These are phyloP conservation scores for Semicossyphus pulcher DNA, from an alignment of 2,113 vertebrate species.

Conservation along the genomic window DNA sequence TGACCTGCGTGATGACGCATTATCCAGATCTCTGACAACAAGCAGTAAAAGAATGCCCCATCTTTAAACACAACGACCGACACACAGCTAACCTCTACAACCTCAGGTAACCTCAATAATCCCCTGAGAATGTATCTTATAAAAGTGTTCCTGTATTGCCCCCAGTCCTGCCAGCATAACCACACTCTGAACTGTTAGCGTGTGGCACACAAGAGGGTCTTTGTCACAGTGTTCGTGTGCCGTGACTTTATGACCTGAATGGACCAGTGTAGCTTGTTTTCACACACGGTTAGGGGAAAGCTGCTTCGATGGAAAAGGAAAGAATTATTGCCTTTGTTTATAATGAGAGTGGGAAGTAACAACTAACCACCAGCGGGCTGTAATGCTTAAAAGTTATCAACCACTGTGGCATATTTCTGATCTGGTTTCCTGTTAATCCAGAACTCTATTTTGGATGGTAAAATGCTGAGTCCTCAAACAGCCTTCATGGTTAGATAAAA, in stretches of 20 bases:
- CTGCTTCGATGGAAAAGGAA: not conserved
- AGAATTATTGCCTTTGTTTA: constrained; percentile 13
- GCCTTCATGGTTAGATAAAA: too few relatives aligned
- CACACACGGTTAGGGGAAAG: not conserved
- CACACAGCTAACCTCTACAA: not conserved
- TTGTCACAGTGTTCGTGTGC: constrained; percentile 24
- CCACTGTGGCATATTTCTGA: not conserved
- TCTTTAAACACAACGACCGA: not conserved
- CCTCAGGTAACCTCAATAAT: constrained; percentile 8
- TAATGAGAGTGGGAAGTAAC: constrained; percentile 16
- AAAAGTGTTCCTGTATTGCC: not conserved
- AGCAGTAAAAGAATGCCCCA: not conserved
- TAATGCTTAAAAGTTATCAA: not conserved
- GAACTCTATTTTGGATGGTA: not conserved
- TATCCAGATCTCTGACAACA: constrained; percentile 1
- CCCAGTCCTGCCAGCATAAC: not conserved
- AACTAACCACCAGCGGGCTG: not conserved
- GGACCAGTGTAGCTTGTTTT: constrained; percentile 41
- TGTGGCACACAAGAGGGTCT: constrained; percentile 48
- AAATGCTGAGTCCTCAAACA: too few relatives aligned
- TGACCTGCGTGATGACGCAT: constrained; percentile 23
- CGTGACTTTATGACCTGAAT: constrained; percentile 35
- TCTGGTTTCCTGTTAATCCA: not conserved
- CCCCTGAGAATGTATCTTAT: not conserved
- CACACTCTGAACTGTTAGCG: constrained; percentile 6